Base-by-base conservation (phyloP, 2,797 vertebrate genomes). In the Pipistrellus kuhlii region DNA sequence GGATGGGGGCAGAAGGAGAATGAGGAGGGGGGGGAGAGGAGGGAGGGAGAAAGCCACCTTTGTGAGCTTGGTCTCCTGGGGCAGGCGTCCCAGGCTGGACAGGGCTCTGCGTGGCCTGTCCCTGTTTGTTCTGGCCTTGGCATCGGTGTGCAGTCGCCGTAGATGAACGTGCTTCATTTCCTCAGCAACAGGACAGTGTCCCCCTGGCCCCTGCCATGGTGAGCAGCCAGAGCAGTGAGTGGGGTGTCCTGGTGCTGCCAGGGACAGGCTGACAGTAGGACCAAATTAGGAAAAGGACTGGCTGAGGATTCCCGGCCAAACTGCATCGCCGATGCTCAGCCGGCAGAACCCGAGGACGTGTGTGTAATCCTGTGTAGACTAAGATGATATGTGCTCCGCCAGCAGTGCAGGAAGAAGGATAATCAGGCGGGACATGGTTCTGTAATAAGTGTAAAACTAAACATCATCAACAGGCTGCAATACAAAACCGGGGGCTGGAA, bases 391-490 rank as follows among this genome's bases (percentile, higher is more conserved):
- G 88, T 71, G 59, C 68, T 94, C 78, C 3, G 81, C 86, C 69
- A 93, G 59, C 51, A 71, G 35, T 21, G 78, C 69, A 87, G 35
- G 51, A 75, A 95, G 96, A 85, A 76, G 94, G 90, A 92, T 97
- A 97, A 97, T 97, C 93, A 97, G 87, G 92, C 10, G 25, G 91
- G 83, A 78, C 64, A 23, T 91, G 66, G 84, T 90, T 94, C 88
- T 57, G 96, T 95, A 90, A 96, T 96, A 98, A 96, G 95, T 96
- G 88, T 87, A 97, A 96, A 97, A 94, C 96, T 93, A 97, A 97
- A 97, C 94, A 97, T 97, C 95, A 82, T 97, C 93, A 88, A 32
- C 83, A 80, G 87, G 32, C 73, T 85, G 94, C 94, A 97, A 96
- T 51, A 90, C 55, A 94, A 96, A 80, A 88, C 15, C 3, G 72